phyloP scores from a whole-genome alignment of 2,113 vertebrate species.

The Sialia sialis region DNA sequence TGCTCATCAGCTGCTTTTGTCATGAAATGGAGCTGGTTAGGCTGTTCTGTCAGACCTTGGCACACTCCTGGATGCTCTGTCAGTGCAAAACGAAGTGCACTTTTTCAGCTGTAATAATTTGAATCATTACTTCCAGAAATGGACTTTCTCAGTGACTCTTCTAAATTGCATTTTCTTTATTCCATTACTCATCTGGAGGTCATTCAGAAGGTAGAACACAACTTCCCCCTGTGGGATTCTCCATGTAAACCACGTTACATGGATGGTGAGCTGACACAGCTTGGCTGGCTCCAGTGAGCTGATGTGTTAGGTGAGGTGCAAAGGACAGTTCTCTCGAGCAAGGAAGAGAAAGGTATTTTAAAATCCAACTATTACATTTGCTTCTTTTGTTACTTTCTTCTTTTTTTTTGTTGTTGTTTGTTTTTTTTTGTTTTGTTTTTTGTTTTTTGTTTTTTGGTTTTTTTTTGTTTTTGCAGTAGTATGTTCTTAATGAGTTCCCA shows the following conservation, averaged over 20 bases:
- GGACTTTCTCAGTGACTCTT: not conserved
- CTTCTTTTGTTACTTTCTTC: not conserved
- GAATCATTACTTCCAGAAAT: not conserved
- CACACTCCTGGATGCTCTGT: not conserved
- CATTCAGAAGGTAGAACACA: not conserved
- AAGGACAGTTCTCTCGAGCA: not conserved
- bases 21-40: not conserved
- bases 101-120: not conserved
- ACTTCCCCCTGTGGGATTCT: not conserved
- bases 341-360: not conserved
- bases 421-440: not conserved
- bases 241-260: rapidly evolving
- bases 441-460: no score
- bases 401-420: not conserved
- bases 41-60: not conserved
- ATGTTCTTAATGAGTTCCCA: not conserved
- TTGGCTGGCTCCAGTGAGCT: not conserved
- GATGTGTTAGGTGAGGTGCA: rapidly evolving
- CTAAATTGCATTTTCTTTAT: not conserved
- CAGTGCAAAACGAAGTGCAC: not conserved
- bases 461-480: not conserved
- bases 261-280: rapidly evolving
- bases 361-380: not conserved
- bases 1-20: not conserved
- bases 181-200: not conserved